Evolutionary conservation across 2,113 vertebrate species (phyloP).

Genomic region (Stegostoma tigrinum): DNA sequence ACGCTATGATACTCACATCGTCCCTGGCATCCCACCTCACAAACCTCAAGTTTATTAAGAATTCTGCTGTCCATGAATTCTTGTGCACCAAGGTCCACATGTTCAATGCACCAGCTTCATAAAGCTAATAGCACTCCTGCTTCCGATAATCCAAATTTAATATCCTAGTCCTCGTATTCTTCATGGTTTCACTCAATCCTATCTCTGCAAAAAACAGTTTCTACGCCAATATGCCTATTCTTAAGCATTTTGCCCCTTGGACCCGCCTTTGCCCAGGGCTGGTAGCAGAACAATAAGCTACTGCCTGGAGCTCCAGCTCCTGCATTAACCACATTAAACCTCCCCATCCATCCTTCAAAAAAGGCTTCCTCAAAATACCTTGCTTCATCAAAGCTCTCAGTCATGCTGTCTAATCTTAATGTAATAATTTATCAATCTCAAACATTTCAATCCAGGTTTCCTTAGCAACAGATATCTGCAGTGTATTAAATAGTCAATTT

Average conservation of each 20-base stretch:
- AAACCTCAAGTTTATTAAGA: neutral
- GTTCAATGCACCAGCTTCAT: neutral
- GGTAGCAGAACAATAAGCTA: neutral
- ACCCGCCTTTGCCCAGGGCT: neutral
- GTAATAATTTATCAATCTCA: slow-evolving; percentile 22
- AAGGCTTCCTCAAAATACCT: neutral
- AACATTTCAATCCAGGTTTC: slow-evolving; percentile 22
- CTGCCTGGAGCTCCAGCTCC: neutral
- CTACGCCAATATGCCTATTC: neutral
- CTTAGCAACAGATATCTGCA: slow-evolving; percentile 8
- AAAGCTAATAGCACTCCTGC: neutral
- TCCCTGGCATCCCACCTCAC: too few relatives aligned
- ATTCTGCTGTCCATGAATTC: neutral
- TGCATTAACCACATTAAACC: neutral
- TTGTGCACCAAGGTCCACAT: neutral
- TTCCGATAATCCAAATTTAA: neutral
- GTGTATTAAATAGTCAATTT: slow-evolving; percentile 27
- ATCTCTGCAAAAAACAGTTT: neutral
- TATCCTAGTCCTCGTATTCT: neutral
- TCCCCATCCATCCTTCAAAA: neutral
- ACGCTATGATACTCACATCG: neutral
- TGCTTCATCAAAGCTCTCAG: neutral
- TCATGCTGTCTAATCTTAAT: neutral
- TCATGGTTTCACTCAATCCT: neutral
- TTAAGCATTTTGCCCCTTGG: neutral